Evolutionary conservation across 2,888 invertebrate genomes (phyloP), one percentile per base, ranked within the genome.

Genomic region (Lithophane semibrunnea): DNA sequence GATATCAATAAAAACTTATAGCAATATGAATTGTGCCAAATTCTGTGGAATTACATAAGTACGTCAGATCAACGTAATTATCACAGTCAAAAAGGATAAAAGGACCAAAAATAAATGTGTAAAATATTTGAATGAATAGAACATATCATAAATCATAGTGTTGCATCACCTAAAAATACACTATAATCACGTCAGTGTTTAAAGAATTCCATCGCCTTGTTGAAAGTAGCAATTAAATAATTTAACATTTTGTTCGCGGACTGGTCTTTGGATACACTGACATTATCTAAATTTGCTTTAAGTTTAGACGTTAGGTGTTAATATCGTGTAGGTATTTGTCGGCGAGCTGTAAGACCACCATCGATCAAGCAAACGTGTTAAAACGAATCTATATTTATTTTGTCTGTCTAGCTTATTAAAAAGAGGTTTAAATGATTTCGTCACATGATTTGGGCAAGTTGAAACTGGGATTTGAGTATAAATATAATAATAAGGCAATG

Each of bases 231-330:
- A 83, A 86, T 85, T 83, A 85, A 86, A 83, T 85, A 75, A 86
- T 85, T 83, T 79, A 80, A 68, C 70, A 85, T 86, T 79, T 75
- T 63, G 84, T 47, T 77, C 76, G 66, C 74, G 64, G 69, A 49
- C 64, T 64, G 44, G 68, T 80, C 67, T 80, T 67, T 69, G 42
- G 49, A 47, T 76, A 78, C 75, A 76, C 68, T 76, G 76, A 72
- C 83, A 76, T 86, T 85, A 85, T 83, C 72, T 86, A 86, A 83
- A 86, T 85, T 78, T 86, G 69, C 77, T 83, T 83, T 83, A 71
- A 56, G 73, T 83, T 83, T 86, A 85, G 80, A 67, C n/a, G 47
- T 63, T 52, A 86, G 75, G 85, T 86, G 85, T 74, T 85, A 85
- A 85, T 86, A 80, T 74, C 71, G 83, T 77, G 70, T 80, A 80